These are phyloP conservation scores for Synanthedon myopaeformis DNA, from an alignment of 2,888 invertebrate genomes.

Conservation along the genomic window DNA sequence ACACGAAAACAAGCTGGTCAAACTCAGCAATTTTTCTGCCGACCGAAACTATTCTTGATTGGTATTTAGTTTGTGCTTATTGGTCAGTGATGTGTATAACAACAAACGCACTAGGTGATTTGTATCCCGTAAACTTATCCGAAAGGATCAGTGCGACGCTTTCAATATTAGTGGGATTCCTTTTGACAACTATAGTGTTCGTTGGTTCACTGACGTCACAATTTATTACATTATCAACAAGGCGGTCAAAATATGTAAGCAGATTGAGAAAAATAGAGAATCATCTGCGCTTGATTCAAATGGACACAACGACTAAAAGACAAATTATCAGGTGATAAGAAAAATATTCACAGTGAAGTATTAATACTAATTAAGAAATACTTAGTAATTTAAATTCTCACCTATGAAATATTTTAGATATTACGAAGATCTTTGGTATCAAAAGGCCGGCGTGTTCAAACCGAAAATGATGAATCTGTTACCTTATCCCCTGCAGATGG, in stretches of 20 bases:
- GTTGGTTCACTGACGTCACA: constrained; percentile 64
- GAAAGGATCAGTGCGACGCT: constrained; percentile 48
- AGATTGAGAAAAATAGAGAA: constrained; percentile 54
- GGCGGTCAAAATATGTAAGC: constrained; percentile 53
- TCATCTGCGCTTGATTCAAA: constrained; percentile 51
- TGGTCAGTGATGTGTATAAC: constrained; percentile 61
- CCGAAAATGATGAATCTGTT: constrained; percentile 48
- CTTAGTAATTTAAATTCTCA: background rate
- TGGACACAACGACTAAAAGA: constrained; percentile 43
- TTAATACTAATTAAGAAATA: background rate
- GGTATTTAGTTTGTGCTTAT: constrained; percentile 60
- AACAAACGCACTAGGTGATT: constrained; percentile 55
- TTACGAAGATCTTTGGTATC: constrained; percentile 65
- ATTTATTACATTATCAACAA: constrained; percentile 58
- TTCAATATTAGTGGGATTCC: constrained; percentile 52
- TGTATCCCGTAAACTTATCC: constrained; percentile 50
- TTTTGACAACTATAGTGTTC: constrained; percentile 58
- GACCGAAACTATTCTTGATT: constrained; percentile 45
- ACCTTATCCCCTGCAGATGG: constrained; percentile 62
- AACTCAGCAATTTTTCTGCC: constrained; percentile 40
- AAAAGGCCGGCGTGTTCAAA: constrained; percentile 61
- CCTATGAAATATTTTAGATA: constrained; percentile 29
- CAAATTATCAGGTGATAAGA: constrained; percentile 46
- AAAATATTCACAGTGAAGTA: background rate
- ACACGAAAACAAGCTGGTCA: constrained; percentile 50